phyloP scores from a whole-genome alignment of 2,797 vertebrate genomes.

The Coilia nasus region DNA sequence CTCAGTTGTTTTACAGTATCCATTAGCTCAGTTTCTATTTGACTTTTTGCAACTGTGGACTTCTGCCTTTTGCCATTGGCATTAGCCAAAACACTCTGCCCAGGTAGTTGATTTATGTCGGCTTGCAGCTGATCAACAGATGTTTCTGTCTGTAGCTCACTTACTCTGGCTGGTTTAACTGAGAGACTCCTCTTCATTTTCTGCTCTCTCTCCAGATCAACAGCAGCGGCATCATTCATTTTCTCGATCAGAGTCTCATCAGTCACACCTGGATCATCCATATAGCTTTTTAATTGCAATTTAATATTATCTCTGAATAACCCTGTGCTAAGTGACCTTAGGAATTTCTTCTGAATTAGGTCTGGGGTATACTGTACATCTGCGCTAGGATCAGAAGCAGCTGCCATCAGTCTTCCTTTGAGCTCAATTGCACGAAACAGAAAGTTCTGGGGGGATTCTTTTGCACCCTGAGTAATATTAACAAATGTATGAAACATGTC shows the following conservation, averaged over 20 bases:
- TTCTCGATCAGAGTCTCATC: slow-evolving; percentile 29
- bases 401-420: slow-evolving; percentile 32
- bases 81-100: too few relatives aligned
- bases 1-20: slow-evolving; percentile 29
- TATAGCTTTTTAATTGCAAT: slow-evolving; percentile 26
- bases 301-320: slow-evolving; percentile 34
- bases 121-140: neutral
- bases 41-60: neutral
- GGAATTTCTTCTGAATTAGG: neutral
- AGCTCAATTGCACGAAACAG: slow-evolving; percentile 28
- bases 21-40: slow-evolving; percentile 27
- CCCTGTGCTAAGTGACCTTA: slow-evolving; percentile 25
- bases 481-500: neutral
- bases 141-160: too few relatives aligned
- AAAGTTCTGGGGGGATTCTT: slow-evolving; percentile 8
- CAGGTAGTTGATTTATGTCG: too few relatives aligned
- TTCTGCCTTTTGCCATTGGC: neutral
- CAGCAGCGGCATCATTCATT: slow-evolving; percentile 30
- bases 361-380: slow-evolving; percentile 38
- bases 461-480: neutral
- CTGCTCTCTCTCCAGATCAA: slow-evolving; percentile 30
- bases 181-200: slow-evolving; percentile 23
- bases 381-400: neutral
- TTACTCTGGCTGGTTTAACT: neutral
- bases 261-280: slow-evolving; percentile 30